phyloP scores from a whole-genome alignment of 2,888 invertebrate genomes.

The Ophioninae sp. region DNA sequence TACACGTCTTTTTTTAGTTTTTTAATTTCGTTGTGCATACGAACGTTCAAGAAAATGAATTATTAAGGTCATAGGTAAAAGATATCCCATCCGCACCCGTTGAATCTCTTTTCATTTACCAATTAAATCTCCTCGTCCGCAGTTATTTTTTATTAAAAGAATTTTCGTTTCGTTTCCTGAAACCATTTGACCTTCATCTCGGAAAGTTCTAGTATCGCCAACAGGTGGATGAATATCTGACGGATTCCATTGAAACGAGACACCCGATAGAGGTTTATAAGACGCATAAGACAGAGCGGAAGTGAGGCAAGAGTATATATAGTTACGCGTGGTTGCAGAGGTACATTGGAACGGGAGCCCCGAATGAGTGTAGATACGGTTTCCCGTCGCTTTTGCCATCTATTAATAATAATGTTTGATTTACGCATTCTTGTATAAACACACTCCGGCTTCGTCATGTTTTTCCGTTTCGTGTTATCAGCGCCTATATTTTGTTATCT shows the following conservation, averaged over 20 bases:
- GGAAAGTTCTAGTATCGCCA: neutral
- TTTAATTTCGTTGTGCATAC: too few species aligned
- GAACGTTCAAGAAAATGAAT: too few species aligned
- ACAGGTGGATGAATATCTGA: neutral
- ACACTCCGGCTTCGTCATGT: constrained; percentile 30
- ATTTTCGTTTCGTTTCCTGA: too few species aligned
- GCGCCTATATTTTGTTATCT: constrained; percentile 5
- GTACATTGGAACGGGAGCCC: constrained; percentile 72
- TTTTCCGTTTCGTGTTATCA: constrained; percentile 17
- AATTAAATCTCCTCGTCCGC: too few species aligned
- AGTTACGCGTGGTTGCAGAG: constrained; percentile 77
- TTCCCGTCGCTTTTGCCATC: constrained; percentile 65
- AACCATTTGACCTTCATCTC: neutral
- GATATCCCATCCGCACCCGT: too few species aligned
- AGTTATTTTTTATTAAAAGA: too few species aligned
- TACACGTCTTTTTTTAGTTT: too few species aligned
- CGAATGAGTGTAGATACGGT: constrained; percentile 62
- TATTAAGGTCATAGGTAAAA: too few species aligned
- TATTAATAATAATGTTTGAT: constrained; percentile 70
- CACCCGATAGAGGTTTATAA: neutral
- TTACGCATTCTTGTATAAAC: constrained; percentile 69
- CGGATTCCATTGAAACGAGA: too few species aligned
- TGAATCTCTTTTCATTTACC: too few species aligned
- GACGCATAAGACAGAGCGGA: constrained; percentile 67
- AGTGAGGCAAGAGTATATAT: constrained; percentile 74